These are phyloP conservation scores for Uromys caudimaculatus DNA, from an alignment of 2,797 vertebrate genomes.

Conservation along the genomic window DNA sequence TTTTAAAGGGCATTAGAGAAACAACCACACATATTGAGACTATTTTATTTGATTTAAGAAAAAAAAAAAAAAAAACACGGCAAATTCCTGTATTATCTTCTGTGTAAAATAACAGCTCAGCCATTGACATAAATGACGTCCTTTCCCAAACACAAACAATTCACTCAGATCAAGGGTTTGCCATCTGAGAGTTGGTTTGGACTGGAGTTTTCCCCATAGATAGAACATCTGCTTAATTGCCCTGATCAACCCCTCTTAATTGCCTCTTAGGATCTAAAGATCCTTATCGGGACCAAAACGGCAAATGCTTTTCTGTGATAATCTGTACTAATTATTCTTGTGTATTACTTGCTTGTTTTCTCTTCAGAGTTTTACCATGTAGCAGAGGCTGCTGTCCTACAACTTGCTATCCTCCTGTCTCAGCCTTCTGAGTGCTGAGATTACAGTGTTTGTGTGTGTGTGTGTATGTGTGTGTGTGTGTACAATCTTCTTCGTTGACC, in stretches of 20 bases:
- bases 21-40: not conserved
- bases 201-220: not conserved
- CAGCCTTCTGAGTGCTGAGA: not conserved
- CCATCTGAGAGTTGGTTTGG: not conserved
- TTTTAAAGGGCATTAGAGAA: slow-evolving; percentile 27
- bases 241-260: not conserved
- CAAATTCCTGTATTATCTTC: not conserved
- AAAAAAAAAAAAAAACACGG: not conserved
- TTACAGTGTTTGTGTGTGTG: not conserved
- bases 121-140: not conserved
- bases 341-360: not conserved
- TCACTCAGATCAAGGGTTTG: not conserved
- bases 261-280: slow-evolving; percentile 3
- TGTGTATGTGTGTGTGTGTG: not conserved
- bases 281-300: not conserved
- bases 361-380: not conserved
- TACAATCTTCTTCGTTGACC: not conserved
- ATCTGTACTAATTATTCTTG: not conserved
- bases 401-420: not conserved
- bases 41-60: not conserved
- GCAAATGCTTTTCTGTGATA: not conserved
- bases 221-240: not conserved
- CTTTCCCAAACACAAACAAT: not conserved
- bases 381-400: not conserved
- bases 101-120: slow-evolving; percentile 20